Evolutionary conservation across 2,888 invertebrate genomes (phyloP), one percentile per base, ranked within the genome.

Genomic region (Limnephilus lunatus): DNA sequence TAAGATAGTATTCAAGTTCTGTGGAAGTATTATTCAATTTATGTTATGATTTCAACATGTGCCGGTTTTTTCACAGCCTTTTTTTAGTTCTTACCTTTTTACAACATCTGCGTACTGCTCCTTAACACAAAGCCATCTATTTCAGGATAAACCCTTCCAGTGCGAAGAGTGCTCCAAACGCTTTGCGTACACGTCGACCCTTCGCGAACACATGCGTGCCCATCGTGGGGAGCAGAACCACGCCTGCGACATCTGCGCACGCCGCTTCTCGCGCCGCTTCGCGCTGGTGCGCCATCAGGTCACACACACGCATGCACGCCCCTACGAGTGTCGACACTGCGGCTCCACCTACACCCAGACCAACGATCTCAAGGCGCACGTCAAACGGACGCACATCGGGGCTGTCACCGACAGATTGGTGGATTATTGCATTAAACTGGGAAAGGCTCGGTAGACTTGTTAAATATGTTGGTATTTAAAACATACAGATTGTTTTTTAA

Each of bases 101-200:
- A 11, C 1, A 12, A 44, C 2, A 44, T 11, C 2, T 44, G 14
- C 44, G 12, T 44, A 12, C 7, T 7, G 14, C 19, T 4, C 9
- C 9, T 68, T 89, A 83, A 86, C 48, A n/a, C 44, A 2, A 25
- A 25, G 9, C 68, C 25, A 68, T 68, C 68, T 4, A 19, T 92
- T 91, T 81, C 80, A 93, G 93, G 92, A 91, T n/a, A 93, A 93
- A 90, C 89, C 91, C 4, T 93, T 89, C 68, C 92, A 93, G 44
- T 93, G 93, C 25, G 92, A 93, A 39, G 68, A 92, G 32, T 93
- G 93, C 81, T 92, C 93, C 15, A 93, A 91, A 83, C 89, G 89
- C 68, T 93, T 92, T 82, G 93, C 90, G 15, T 92, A 93, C 85
- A 53, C 91, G n/a, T 88, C 91, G 14, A 91, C 92, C 14, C 90